Evolutionary conservation across 2,888 invertebrate species (phyloP).

Genomic region (Clepsis dumicolana): DNA sequence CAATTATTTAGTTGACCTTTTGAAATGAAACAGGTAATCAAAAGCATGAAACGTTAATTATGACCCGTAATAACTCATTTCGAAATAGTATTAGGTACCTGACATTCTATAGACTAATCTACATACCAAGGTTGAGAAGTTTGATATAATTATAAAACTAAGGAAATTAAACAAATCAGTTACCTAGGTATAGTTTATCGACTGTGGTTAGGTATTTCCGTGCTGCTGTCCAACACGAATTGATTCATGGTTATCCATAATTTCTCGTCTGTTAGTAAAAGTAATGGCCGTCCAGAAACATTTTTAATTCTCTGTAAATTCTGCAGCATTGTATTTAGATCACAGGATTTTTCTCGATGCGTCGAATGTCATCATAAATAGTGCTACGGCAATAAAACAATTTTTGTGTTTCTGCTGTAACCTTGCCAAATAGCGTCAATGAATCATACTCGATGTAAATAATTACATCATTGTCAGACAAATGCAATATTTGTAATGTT

Average conservation of each 20-base stretch:
- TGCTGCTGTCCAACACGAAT: not conserved
- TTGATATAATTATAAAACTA: not conserved
- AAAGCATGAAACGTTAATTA: no score
- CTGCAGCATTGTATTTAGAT: slow-evolving; percentile 12
- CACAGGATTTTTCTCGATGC: slow-evolving; percentile 10
- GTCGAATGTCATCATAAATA: slow-evolving; percentile 15
- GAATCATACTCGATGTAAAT: slow-evolving; percentile 15
- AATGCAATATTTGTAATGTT: not conserved
- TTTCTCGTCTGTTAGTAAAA: not conserved
- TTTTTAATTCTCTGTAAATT: slow-evolving; percentile 5
- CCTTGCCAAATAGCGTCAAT: slow-evolving; percentile 13
- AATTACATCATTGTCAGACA: slow-evolving; percentile 8
- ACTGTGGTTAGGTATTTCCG: not conserved
- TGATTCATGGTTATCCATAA: slow-evolving; percentile 3
- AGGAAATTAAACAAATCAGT: not conserved
- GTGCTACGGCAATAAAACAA: slow-evolving; percentile 5
- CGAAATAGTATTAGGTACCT: no score
- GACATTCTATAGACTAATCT: no score
- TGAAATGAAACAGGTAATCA: no score
- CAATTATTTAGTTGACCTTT: no score
- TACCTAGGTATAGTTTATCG: not conserved
- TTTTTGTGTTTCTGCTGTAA: slow-evolving; percentile 9
- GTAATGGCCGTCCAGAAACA: not conserved
- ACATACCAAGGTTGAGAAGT: not conserved
- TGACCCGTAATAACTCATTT: no score